Percentiles rank a stretch among this genome's conserved stretches.
phyloP scores from a whole-genome alignment of 1,140 invertebrate genomes.

The Odontomachus brunneus region DNA sequence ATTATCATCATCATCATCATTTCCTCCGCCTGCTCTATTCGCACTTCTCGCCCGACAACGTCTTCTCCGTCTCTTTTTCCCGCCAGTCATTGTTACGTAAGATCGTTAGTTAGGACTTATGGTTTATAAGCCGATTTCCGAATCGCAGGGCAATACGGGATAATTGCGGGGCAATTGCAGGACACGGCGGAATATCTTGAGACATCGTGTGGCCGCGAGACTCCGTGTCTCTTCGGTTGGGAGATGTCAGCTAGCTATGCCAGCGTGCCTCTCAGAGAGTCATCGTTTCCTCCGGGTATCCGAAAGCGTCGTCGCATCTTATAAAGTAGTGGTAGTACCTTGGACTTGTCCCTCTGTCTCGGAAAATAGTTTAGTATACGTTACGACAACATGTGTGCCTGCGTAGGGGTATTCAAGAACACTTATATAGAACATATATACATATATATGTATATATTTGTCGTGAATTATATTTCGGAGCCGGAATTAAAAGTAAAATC shows the following conservation, averaged over 20 bases:
- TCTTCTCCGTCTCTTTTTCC: not conserved
- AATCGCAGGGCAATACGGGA: not conserved
- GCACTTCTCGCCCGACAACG: no score
- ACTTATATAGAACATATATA: not conserved
- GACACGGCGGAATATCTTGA: constrained; percentile 34
- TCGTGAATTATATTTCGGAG: no score
- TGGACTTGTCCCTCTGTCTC: constrained; percentile 11
- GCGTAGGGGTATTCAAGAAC: not conserved
- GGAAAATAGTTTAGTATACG: not conserved
- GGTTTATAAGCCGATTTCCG: constrained; percentile 8
- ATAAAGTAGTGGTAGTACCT: not conserved
- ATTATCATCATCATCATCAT: not conserved
- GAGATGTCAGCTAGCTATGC: not conserved
- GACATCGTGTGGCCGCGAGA: constrained; percentile 13
- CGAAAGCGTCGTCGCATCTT: not conserved
- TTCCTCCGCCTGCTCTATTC: not conserved
- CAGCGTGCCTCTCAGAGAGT: not conserved
- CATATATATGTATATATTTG: not conserved
- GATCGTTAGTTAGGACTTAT: constrained; percentile 3
- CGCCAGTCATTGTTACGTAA: not conserved
- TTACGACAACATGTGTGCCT: not conserved
- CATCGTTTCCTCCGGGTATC: constrained; percentile 12
- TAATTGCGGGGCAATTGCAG: constrained; percentile 6
- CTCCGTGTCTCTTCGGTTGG: not conserved
- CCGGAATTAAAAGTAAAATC: no score